A percentile compares a stretch with the other conserved stretches of the same genome.
Evolutionary conservation across 2,888 invertebrate genomes (phyloP).

Genomic region (Falcaria lacertinaria): DNA sequence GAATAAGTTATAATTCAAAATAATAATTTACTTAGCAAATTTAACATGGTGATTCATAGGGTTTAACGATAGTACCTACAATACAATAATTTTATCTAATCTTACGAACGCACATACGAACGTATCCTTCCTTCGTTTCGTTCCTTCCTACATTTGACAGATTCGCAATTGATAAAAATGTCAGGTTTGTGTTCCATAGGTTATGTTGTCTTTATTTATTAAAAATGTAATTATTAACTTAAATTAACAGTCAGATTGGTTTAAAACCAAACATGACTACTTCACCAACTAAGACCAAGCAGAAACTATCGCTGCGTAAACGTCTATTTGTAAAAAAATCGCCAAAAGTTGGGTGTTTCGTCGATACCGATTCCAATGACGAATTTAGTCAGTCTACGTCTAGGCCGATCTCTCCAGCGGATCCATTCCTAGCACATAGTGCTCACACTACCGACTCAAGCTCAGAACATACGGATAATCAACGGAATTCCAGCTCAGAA

Average conservation of each 20-base stretch:
- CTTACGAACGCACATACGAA: not conserved
- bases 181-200: slow-evolving; percentile 49
- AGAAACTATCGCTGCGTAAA: slow-evolving; percentile 72
- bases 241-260: slow-evolving; percentile 58
- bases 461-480: slow-evolving; percentile 36
- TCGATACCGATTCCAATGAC: slow-evolving; percentile 71
- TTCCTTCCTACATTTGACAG: slow-evolving; percentile 32
- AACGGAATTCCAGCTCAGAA: slow-evolving; percentile 39
- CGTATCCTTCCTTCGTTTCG: too few relatives aligned
- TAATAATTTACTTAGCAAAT: too few relatives aligned
- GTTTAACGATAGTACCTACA: too few relatives aligned
- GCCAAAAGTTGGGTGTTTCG: slow-evolving; percentile 75
- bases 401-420: slow-evolving; percentile 70
- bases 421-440: slow-evolving; percentile 70
- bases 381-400: slow-evolving; percentile 64
- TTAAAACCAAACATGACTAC: slow-evolving; percentile 69
- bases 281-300: slow-evolving; percentile 70
- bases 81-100: not conserved
- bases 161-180: slow-evolving; percentile 39
- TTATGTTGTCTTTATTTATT: slow-evolving; percentile 67
- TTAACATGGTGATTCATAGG: too few relatives aligned
- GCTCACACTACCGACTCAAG: slow-evolving; percentile 47
- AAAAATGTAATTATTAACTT: slow-evolving; percentile 75
- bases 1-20: too few relatives aligned
- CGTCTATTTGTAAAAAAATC: slow-evolving; percentile 74